These are phyloP conservation scores for Aulostomus chinensis DNA, from an alignment of 2,797 vertebrate species.

Conservation along the genomic window DNA sequence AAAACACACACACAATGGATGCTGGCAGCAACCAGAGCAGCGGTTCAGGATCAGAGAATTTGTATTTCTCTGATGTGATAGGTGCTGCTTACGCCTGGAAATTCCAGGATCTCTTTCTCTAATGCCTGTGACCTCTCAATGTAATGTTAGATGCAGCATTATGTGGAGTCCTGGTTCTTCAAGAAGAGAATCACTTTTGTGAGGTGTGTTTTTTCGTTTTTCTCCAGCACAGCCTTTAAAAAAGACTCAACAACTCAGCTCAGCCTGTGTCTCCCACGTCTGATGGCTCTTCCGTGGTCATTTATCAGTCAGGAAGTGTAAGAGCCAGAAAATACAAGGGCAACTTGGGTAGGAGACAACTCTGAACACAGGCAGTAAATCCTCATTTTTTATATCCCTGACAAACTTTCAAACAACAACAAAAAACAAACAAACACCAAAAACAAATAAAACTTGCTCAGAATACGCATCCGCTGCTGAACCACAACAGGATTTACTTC, in stretches of 20 bases:
- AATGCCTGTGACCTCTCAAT: too few relatives aligned
- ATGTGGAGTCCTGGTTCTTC: too few relatives aligned
- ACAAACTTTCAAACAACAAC: too few relatives aligned
- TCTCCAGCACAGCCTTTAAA: constrained; percentile 35
- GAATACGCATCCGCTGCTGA: too few relatives aligned
- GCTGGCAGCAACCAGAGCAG: neutral
- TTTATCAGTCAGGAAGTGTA: constrained; percentile 56
- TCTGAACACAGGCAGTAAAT: constrained; percentile 17
- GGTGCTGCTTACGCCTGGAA: neutral
- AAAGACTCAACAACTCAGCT: constrained; percentile 32
- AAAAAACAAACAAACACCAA: too few relatives aligned
- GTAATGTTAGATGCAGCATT: constrained; percentile 6
- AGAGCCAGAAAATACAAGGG: constrained; percentile 36
- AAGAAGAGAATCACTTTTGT: constrained; percentile 1
- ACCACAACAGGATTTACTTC: too few relatives aligned
- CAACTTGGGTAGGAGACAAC: constrained; percentile 28
- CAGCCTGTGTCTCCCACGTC: constrained; percentile 23
- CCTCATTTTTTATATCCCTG: constrained; percentile 20
- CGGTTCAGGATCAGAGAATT: constrained; percentile 3
- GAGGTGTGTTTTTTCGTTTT: constrained; percentile 39
- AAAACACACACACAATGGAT: constrained; percentile 2
- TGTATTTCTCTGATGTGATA: constrained; percentile 2
- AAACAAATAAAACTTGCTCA: too few relatives aligned
- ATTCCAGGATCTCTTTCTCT: too few relatives aligned
- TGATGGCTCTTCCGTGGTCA: constrained; percentile 45